Conservation (phyloP, 1,140 invertebrate species). For the Hormaphis cornu region DNA sequence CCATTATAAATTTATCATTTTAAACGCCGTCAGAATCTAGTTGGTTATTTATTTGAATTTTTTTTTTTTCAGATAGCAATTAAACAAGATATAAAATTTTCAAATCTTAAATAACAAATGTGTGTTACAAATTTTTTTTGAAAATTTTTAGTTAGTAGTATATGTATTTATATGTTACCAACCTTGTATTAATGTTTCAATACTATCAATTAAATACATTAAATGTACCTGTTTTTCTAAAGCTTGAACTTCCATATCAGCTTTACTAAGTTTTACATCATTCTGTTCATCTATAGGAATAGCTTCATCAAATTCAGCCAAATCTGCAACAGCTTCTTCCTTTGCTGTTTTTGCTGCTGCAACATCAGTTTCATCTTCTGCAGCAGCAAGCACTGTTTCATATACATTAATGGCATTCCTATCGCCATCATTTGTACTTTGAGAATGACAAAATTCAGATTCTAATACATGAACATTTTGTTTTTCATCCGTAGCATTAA, state of each 20-base stretch:
- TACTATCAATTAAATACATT: not conserved
- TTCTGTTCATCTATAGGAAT: constrained; percentile 63
- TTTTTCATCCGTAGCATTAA: constrained; percentile 11
- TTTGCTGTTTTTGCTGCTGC: constrained; percentile 80
- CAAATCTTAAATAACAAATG: no score
- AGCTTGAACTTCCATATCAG: constrained; percentile 71
- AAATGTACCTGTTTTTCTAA: constrained; percentile 66
- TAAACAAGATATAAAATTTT: no score
- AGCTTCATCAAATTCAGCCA: constrained; percentile 94
- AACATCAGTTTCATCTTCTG: constrained; percentile 91
- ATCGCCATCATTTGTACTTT: constrained; percentile 47
- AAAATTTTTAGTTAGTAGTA: no score
- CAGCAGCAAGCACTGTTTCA: constrained; percentile 76
- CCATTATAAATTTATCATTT: no score
- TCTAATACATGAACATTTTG: not conserved
- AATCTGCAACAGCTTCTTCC: constrained; percentile 84
- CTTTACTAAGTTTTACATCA: constrained; percentile 57
- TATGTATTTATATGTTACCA: no score
- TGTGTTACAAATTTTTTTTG: no score
- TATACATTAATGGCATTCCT: constrained; percentile 54
- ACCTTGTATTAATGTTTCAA: no score
- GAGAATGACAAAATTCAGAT: constrained; percentile 28
- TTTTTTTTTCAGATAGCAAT: no score
- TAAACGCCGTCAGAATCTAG: no score
- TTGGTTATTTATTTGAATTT: no score